Percentiles rank a stretch among this genome's conserved stretches.
phyloP scores from a whole-genome alignment of 2,888 invertebrate genomes.

The Melitaea athalia region DNA sequence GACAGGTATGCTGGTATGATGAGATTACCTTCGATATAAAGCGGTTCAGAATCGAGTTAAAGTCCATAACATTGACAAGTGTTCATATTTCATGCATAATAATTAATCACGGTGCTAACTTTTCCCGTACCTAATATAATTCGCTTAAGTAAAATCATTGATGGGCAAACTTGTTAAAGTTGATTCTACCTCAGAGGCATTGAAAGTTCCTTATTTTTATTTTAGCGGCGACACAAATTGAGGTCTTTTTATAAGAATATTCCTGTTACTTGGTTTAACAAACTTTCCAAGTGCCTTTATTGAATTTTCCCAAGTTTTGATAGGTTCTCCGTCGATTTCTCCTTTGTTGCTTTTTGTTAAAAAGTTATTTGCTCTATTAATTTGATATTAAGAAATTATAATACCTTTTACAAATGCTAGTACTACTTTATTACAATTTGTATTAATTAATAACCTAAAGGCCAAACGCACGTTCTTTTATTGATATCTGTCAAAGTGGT shows the following conservation, averaged over 20 bases:
- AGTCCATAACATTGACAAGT: constrained; percentile 17
- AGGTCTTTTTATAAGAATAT: constrained; percentile 75
- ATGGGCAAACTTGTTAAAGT: constrained; percentile 56
- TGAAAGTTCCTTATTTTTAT: constrained; percentile 61
- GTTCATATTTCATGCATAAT: constrained; percentile 27
- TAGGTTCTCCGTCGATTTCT: constrained; percentile 79
- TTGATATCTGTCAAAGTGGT: too few species aligned
- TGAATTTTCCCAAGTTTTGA: constrained; percentile 82
- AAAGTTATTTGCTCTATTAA: constrained; percentile 67
- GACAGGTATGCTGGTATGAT: not conserved
- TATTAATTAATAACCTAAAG: not conserved
- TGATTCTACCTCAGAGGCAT: constrained; percentile 54
- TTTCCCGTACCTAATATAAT: constrained; percentile 34
- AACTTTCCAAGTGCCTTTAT: constrained; percentile 80
- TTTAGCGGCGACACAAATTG: constrained; percentile 74
- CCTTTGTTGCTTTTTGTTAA: constrained; percentile 64
- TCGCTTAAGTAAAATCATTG: constrained; percentile 48
- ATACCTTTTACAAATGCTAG: constrained; percentile 28
- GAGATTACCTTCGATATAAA: not conserved
- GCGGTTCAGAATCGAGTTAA: constrained; percentile 7
- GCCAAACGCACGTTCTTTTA: too few species aligned
- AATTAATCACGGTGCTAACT: constrained; percentile 34
- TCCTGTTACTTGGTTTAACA: constrained; percentile 75
- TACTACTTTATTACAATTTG: not conserved
- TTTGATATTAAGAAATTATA: constrained; percentile 61